Evolutionary conservation across 1,140 invertebrate species (phyloP), one percentile per base, ranked within the genome.

Genomic region (Chrysopa pallens): DNA sequence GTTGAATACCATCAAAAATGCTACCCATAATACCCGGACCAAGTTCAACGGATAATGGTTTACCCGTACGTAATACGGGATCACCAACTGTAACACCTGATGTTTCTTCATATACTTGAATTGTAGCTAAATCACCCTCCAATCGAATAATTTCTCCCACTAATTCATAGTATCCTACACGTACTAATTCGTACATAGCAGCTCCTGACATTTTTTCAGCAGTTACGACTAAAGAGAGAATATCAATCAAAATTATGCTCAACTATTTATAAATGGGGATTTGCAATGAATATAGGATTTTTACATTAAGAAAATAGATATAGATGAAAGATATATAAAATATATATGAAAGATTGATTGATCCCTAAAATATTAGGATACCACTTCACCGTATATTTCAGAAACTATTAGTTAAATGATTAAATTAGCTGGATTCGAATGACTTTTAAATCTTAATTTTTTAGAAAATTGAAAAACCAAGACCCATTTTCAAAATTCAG

Each of bases 1-100:
- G 82, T 66, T 99, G 96, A 59, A 99, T 99, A 73, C 93, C 93
- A 67, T 99, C 96, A 69, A 98, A 99, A 67, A 99, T 99, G 59
- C 87, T 93, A 46, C 89, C 89, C 72, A 99, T 83, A 63, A 99
- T 98, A 58, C 96, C 96, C 38, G 95, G 96, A n/a, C 95, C 96
- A 17, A 99, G 68, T 61, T 99, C 95, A 12, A 99, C 95, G 1
- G 92, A 97, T 4, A 99, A 63, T 0, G 95, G 95, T 63, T 98
- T 98, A 14, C 95, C 95, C 2, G 95, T 99, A 56, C 95, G 73
- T 42, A 98, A 67, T 3, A 99, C 95, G 12, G 96, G 96, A 70
- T 99, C 96, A 29, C 96, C 96, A 6, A 99, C 95, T 29, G 96
- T 98, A 4, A 99, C 94, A 58, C 95, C 95, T 40, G 94, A 98